These are phyloP conservation scores for Mustela nigripes DNA, from an alignment of 2,113 vertebrate species.

Conservation along the genomic window DNA sequence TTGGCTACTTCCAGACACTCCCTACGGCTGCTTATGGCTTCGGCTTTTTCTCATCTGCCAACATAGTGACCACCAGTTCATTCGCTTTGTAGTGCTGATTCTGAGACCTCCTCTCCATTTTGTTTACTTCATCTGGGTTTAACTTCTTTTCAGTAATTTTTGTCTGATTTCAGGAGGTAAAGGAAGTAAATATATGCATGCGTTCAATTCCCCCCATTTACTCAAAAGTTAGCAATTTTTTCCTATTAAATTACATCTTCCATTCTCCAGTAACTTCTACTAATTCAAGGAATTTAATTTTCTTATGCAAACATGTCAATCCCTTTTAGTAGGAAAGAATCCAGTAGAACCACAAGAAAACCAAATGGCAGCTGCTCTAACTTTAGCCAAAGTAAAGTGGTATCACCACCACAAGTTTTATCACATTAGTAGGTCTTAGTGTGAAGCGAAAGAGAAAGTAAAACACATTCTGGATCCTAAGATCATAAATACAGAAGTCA, in stretches of 20 bases:
- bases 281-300: slow-evolving; percentile 68
- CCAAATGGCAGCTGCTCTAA: background rate
- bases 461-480: background rate
- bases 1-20: background rate
- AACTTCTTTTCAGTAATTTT: slow-evolving; percentile 1
- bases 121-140: background rate
- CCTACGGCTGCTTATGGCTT: background rate
- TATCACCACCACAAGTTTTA: background rate
- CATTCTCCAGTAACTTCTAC: slow-evolving; percentile 46
- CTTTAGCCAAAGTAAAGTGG: slow-evolving; percentile 37
- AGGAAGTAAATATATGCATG: slow-evolving; percentile 18
- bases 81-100: background rate
- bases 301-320: background rate
- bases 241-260: slow-evolving; percentile 56
- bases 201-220: background rate
- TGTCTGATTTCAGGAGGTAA: slow-evolving; percentile 4
- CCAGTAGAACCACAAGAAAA: slow-evolving; percentile 51
- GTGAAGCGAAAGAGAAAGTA: background rate
- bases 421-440: background rate
- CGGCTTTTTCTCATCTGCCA: background rate
- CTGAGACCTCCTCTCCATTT: slow-evolving; percentile 9
- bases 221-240: slow-evolving; percentile 35
- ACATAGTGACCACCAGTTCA: background rate
- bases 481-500: background rate
- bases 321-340: slow-evolving; percentile 31